These are phyloP conservation scores for Cettia cetti DNA, from an alignment of 2,113 vertebrate species.

Conservation along the genomic window DNA sequence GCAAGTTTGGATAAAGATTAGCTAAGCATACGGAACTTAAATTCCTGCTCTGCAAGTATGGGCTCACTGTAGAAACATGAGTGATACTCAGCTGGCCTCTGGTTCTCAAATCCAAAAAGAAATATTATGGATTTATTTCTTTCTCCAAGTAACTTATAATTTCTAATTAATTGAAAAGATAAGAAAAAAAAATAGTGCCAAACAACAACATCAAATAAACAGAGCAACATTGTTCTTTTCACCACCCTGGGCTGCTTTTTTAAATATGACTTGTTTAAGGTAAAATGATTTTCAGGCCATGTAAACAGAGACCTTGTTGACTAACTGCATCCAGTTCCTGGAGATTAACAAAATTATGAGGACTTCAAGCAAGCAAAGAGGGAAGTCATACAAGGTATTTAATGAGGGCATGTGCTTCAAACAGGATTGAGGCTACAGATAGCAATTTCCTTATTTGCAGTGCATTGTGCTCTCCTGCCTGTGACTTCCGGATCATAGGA, in stretches of 20 bases:
- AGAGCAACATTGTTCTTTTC: neutral
- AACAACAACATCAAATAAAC: neutral
- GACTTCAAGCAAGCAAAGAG: neutral
- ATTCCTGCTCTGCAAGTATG: neutral
- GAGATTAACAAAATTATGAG: neutral
- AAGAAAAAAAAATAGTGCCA: neutral
- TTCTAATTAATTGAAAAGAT: neutral
- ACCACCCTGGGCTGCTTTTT: neutral
- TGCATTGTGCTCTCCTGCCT: neutral
- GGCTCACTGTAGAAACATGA: neutral
- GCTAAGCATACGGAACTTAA: neutral
- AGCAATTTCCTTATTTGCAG: neutral
- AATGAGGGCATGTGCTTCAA: neutral
- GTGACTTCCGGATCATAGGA: neutral
- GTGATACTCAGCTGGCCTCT: neutral
- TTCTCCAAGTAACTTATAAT: neutral
- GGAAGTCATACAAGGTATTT: neutral
- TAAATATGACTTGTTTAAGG: neutral
- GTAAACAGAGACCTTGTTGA: neutral
- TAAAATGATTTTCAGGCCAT: neutral
- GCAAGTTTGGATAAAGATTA: neutral
- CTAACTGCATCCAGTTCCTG: accelerated
- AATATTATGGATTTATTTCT: neutral
- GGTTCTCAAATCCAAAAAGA: neutral
- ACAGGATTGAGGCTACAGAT: neutral